A percentile compares a stretch with the other conserved stretches of the same genome.
phyloP scores from a whole-genome alignment of 2,797 vertebrate species.

The Sandelia bainsii region DNA sequence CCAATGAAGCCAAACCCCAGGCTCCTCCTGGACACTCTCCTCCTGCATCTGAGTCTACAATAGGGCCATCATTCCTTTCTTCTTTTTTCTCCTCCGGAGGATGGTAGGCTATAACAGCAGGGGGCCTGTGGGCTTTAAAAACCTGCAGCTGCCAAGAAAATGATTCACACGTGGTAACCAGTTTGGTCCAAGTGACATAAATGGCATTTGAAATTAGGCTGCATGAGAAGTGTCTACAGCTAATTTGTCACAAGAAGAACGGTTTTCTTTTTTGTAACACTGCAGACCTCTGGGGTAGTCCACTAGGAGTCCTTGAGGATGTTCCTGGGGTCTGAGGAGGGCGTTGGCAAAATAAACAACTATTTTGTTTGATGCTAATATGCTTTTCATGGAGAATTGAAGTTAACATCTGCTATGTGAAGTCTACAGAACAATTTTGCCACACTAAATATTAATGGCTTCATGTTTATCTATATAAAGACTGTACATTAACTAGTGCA shows the following conservation, averaged over 20 bases:
- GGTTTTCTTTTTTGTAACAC: slow-evolving; percentile 60
- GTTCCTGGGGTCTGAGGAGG: slow-evolving; percentile 9
- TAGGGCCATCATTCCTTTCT: slow-evolving; percentile 63
- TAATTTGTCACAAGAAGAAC: slow-evolving; percentile 66
- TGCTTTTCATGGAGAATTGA: too few relatives aligned
- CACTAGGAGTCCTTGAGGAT: slow-evolving; percentile 22
- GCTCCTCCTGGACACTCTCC: slow-evolving; percentile 52
- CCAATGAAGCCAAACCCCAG: slow-evolving; percentile 36
- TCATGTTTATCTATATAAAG: neutral
- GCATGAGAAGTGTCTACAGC: slow-evolving; percentile 60
- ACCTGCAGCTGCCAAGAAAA: slow-evolving; percentile 71
- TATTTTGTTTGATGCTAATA: too few relatives aligned
- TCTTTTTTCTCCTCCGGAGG: slow-evolving; percentile 34
- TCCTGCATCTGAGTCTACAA: slow-evolving; percentile 51
- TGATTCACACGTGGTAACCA: slow-evolving; percentile 56
- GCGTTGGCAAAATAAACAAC: neutral
- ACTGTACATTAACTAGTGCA: neutral
- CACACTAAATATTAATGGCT: too few relatives aligned
- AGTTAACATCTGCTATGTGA: neutral
- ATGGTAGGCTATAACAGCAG: slow-evolving; percentile 61
- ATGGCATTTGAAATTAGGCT: slow-evolving; percentile 68
- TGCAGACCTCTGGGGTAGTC: slow-evolving; percentile 29
- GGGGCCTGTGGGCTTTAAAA: slow-evolving; percentile 60
- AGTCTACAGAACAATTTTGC: neutral
- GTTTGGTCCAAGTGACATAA: slow-evolving; percentile 70